These are phyloP conservation scores for Dryomyza anilis DNA, from an alignment of 2,888 invertebrate genomes.

Conservation along the genomic window DNA sequence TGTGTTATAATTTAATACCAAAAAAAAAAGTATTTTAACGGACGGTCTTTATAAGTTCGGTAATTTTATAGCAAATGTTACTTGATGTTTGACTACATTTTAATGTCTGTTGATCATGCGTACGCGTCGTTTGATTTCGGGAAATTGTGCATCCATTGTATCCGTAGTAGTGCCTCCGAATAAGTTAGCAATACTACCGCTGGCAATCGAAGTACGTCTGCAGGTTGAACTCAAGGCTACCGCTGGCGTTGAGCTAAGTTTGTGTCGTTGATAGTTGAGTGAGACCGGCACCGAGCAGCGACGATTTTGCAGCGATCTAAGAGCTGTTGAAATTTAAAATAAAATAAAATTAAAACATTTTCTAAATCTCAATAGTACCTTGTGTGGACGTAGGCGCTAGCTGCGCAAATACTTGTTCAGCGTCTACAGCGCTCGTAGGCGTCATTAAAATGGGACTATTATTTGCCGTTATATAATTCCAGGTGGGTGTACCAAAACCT, in stretches of 20 bases:
- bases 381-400: too few species aligned
- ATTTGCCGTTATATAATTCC: constrained; percentile 3
- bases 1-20: too few species aligned
- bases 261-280: constrained; percentile 46
- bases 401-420: too few species aligned
- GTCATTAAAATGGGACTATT: neutral
- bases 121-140: constrained; percentile 54
- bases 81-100: neutral
- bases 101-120: constrained; percentile 59
- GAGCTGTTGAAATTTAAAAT: too few species aligned
- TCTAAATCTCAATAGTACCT: too few species aligned
- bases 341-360: too few species aligned
- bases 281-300: constrained; percentile 49
- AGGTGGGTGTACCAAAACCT: neutral
- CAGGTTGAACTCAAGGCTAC: neutral
- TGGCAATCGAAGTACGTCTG: constrained; percentile 43
- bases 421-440: too few species aligned
- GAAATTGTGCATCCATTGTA: constrained; percentile 36
- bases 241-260: constrained; percentile 28
- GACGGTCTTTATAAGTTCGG: too few species aligned
- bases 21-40: too few species aligned
- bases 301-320: constrained; percentile 39
- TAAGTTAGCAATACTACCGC: constrained; percentile 28
- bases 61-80: neutral
- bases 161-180: constrained; percentile 23